These are phyloP conservation scores for Eupithecia inturbata DNA, from an alignment of 2,888 invertebrate genomes.

Conservation along the genomic window DNA sequence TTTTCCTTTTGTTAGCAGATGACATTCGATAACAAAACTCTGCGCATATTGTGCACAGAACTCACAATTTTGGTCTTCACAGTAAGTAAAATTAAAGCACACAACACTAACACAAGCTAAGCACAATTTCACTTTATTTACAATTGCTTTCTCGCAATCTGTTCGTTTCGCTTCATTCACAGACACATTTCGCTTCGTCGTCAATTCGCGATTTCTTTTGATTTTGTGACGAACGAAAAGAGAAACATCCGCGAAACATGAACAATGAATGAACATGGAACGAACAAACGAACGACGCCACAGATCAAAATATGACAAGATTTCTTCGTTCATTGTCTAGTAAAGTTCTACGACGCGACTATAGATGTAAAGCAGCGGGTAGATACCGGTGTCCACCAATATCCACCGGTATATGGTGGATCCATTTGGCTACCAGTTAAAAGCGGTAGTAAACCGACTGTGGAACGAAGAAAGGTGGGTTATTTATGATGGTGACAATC, in stretches of 20 bases:
- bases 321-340: neutral
- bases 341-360: neutral
- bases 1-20: conserved; percentile 79
- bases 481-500: too few species aligned
- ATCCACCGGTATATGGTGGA: too few species aligned
- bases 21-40: conserved; percentile 81
- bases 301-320: neutral
- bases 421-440: too few species aligned
- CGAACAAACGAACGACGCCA: neutral
- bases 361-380: too few species aligned
- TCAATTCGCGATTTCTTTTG: conserved; percentile 51
- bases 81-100: conserved; percentile 53
- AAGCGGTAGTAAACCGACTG: too few species aligned
- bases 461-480: too few species aligned
- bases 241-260: conserved; percentile 16
- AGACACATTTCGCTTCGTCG: conserved; percentile 38
- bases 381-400: too few species aligned
- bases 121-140: conserved; percentile 53
- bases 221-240: conserved; percentile 38
- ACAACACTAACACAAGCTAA: conserved; percentile 54
- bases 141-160: conserved; percentile 51
- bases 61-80: conserved; percentile 61
- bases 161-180: conserved; percentile 44
- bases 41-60: conserved; percentile 78
- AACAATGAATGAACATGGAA: conserved; percentile 7